Conservation (phyloP, 2,797 vertebrate genomes). For the Dendrocincla tyrannina region DNA sequence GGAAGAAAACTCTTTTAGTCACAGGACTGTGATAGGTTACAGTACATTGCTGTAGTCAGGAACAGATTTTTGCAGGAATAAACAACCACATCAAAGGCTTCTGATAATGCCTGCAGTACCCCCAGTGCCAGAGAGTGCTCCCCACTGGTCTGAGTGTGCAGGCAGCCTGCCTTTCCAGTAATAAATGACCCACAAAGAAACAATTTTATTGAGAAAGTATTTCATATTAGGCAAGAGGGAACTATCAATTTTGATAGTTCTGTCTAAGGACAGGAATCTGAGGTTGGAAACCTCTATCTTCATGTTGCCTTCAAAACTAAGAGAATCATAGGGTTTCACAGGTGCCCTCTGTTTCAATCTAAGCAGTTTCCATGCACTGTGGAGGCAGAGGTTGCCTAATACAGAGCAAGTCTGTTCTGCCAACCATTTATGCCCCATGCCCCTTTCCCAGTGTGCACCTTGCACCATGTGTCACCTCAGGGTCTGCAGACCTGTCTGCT, state of each 20-base stretch:
- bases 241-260: background rate
- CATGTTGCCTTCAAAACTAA: background rate
- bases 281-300: background rate
- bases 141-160: background rate
- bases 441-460: background rate
- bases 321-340: background rate
- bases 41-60: background rate
- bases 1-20: background rate
- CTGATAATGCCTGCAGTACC: background rate
- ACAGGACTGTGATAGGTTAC: background rate
- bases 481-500: background rate
- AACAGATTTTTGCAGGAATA: background rate
- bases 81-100: background rate
- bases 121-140: background rate
- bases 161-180: background rate
- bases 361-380: background rate
- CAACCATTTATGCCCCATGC: background rate
- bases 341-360: background rate
- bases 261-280: background rate
- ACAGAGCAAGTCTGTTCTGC: background rate
- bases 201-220: background rate
- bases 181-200: background rate
- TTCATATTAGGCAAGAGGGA: background rate
- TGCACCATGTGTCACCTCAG: background rate
- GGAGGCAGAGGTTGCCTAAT: background rate